These are phyloP conservation scores for Drosophila rubida DNA, from an alignment of 2,888 invertebrate genomes.

Conservation along the genomic window DNA sequence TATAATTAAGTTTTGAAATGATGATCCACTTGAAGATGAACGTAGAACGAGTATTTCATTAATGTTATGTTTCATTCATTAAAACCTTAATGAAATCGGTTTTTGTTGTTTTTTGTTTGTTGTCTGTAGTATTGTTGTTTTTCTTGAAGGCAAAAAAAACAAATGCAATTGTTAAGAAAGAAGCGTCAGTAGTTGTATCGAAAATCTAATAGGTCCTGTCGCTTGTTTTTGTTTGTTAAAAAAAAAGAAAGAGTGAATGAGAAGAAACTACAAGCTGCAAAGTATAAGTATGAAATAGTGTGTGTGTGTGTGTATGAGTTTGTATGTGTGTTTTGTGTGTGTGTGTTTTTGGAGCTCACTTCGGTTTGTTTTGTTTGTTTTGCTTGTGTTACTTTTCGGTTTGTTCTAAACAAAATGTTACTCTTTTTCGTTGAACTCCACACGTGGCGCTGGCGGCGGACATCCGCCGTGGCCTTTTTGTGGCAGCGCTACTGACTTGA, in stretches of 20 bases:
- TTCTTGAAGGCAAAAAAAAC: slow-evolving; percentile 63
- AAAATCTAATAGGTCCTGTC: background rate
- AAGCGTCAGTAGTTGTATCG: slow-evolving; percentile 62
- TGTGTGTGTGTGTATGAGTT: slow-evolving; percentile 41
- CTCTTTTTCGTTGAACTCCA: slow-evolving; percentile 83
- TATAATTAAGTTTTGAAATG: slow-evolving; percentile 52
- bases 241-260: slow-evolving; percentile 54
- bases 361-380: slow-evolving; percentile 24
- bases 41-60: slow-evolving; percentile 70
- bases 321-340: slow-evolving; percentile 33
- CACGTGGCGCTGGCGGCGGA: slow-evolving; percentile 76
- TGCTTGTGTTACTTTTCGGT: slow-evolving; percentile 59
- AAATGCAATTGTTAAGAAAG: slow-evolving; percentile 76
- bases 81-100: slow-evolving; percentile 52
- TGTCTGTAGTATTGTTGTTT: slow-evolving; percentile 44
- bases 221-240: slow-evolving; percentile 42
- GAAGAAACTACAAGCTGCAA: slow-evolving; percentile 75
- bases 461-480: slow-evolving; percentile 82
- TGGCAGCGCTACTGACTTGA: slow-evolving; percentile 75
- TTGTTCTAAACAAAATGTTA: slow-evolving; percentile 78
- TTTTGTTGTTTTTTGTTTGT: background rate
- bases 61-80: slow-evolving; percentile 57
- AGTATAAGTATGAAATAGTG: slow-evolving; percentile 48
- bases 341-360: slow-evolving; percentile 46
- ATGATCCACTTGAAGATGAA: slow-evolving; percentile 49